phyloP scores from a whole-genome alignment of 2,888 invertebrate species.

The Xanthorhoe designata region DNA sequence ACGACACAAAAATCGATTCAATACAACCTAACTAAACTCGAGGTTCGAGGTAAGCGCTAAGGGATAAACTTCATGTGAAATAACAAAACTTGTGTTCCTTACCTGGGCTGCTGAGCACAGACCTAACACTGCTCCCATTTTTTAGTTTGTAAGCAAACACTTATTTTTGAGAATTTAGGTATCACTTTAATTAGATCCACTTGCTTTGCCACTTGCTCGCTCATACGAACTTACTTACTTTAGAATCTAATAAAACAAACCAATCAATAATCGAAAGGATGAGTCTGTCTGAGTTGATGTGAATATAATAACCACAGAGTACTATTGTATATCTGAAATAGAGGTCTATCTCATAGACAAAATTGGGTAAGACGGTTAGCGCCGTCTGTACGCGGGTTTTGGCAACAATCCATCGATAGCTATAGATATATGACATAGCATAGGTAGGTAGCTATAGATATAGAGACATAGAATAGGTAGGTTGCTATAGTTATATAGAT shows the following conservation, averaged over 20 bases:
- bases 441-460: no score
- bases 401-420: no score
- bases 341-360: no score
- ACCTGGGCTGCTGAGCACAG: constrained; percentile 88
- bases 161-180: background rate
- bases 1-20: background rate
- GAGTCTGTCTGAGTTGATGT: background rate
- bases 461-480: no score
- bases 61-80: background rate
- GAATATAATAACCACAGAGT: no score
- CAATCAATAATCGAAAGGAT: no score
- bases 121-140: constrained; percentile 87
- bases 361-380: no score
- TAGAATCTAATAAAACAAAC: background rate
- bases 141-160: background rate
- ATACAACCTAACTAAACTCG: background rate
- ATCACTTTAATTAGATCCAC: background rate
- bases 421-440: no score
- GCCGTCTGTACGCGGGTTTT: no score
- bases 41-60: background rate
- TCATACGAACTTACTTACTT: background rate
- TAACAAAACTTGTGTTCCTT: constrained; percentile 7
- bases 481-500: no score
- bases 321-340: no score
- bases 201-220: no score